Base-by-base conservation (phyloP, 1,140 invertebrate species). In the Megalopta genalis region DNA sequence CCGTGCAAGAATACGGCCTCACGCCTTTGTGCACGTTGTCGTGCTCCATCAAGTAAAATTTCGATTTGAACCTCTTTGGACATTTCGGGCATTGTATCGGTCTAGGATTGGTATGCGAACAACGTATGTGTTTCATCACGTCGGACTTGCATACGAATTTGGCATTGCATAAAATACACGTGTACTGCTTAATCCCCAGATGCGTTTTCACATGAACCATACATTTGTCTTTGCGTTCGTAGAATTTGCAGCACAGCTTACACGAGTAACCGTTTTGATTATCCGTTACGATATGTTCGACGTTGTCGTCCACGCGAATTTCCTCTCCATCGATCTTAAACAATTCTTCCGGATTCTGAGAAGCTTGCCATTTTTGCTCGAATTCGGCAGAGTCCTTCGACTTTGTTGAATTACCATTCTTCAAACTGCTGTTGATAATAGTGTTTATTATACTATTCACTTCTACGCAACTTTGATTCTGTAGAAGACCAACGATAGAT, bases 121-220 rank as follows among this genome's bases (percentile, higher is more conserved):
- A 93, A 62, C 92, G 84, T 8, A 93, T 93, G 46, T 93, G 92
- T 54, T 93, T 93, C 92, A 93, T 93, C 3, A 93, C 92, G 62
- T 93, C 92, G 2, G 92, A 93, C 62, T 93, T 93, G 63, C 92
- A 93, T 16, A 93, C 92, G 62, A 93, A 93, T 76, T 91, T 93
- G 1, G 91, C 92, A 16, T 90, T 90, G 77, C 96, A 96, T 8
- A 96, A 90, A 64, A 95, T 95, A 85, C 96, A 96, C 1, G 95
- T 91, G 84, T 94, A 96, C 60, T 96, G 95, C 76, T 96, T 96
- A 37, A 95, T 92, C 0, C 95, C 95, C 0, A 94, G 92, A 86
- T 96, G 96, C 0, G 95, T 96, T 64, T 95, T 95, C 73, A 96
- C 95, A 84, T 97, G 96, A 9, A 93, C 92, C 18, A 88, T 93